phyloP scores from a whole-genome alignment of 2,888 invertebrate species.

The Xylota segnis region DNA sequence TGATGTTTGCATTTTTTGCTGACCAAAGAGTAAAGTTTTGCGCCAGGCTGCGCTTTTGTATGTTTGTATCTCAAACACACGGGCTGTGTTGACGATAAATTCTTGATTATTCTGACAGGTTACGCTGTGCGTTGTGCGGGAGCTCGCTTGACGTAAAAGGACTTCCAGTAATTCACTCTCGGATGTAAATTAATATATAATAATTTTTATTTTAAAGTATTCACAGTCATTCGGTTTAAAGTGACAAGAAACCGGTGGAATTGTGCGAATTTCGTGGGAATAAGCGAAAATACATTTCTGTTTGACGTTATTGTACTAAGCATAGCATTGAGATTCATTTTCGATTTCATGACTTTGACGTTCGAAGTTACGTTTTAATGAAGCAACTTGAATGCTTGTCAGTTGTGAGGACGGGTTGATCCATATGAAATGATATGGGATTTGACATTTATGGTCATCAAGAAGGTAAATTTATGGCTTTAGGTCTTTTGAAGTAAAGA shows the following conservation, averaged over 20 bases:
- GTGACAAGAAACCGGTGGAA: neutral
- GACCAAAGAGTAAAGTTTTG: neutral
- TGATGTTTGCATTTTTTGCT: neutral
- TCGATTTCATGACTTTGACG: neutral
- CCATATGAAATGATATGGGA: neutral
- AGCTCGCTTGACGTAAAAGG: slow-evolving; percentile 21
- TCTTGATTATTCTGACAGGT: slow-evolving; percentile 18
- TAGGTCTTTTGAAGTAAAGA: no score
- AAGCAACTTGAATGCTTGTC: neutral
- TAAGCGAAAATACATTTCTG: slow-evolving; percentile 1
- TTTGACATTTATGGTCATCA: neutral
- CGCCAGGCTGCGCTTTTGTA: neutral
- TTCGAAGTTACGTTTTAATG: neutral
- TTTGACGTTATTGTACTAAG: neutral
- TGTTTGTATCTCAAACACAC: neutral
- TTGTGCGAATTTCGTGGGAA: neutral
- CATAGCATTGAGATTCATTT: neutral
- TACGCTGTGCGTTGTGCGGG: slow-evolving; percentile 13
- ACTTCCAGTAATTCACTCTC: neutral
- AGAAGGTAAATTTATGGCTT: no score
- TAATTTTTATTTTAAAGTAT: neutral
- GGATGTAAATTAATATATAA: neutral
- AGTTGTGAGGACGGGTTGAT: neutral
- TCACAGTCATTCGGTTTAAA: slow-evolving; percentile 2
- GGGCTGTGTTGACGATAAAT: neutral